Conservation (phyloP, 2,113 vertebrate species). For the Phaethornis superciliosus region DNA sequence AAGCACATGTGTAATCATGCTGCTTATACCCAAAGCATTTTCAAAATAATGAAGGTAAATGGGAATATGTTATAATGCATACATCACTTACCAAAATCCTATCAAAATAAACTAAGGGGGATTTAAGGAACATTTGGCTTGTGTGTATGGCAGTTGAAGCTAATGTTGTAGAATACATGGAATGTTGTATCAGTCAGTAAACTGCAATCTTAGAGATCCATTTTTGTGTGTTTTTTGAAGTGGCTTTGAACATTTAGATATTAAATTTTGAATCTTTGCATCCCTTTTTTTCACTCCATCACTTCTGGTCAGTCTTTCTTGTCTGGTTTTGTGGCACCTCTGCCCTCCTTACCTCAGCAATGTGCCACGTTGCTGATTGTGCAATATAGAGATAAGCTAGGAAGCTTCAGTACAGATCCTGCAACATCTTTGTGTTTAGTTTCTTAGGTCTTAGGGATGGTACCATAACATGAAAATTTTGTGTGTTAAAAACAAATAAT, state of each 20-base stretch:
- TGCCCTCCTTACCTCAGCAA: not conserved
- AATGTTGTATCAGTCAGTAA: not conserved
- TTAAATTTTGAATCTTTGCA: not conserved
- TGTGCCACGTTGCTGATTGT: fast-evolving
- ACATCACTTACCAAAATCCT: not conserved
- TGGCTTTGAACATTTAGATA: not conserved
- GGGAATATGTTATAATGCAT: not conserved
- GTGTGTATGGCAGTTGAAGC: not conserved
- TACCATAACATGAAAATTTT: not conserved
- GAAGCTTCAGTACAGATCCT: not conserved
- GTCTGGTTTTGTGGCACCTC: not conserved
- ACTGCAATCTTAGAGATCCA: not conserved
- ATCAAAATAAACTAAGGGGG: not conserved
- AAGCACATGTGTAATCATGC: not conserved
- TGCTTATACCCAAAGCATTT: not conserved
- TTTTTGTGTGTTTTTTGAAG: not conserved
- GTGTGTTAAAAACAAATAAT: not conserved
- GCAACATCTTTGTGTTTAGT: not conserved
- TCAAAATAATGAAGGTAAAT: not conserved
- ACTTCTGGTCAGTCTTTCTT: not conserved
- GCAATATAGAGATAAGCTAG: not conserved
- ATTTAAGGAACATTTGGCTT: not conserved
- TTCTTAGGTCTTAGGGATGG: not conserved
- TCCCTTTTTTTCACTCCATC: not conserved
- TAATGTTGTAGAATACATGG: not conserved